Evolutionary conservation across 2,888 invertebrate genomes (phyloP).

Genomic region (Caenorhabditis imperialis): DNA sequence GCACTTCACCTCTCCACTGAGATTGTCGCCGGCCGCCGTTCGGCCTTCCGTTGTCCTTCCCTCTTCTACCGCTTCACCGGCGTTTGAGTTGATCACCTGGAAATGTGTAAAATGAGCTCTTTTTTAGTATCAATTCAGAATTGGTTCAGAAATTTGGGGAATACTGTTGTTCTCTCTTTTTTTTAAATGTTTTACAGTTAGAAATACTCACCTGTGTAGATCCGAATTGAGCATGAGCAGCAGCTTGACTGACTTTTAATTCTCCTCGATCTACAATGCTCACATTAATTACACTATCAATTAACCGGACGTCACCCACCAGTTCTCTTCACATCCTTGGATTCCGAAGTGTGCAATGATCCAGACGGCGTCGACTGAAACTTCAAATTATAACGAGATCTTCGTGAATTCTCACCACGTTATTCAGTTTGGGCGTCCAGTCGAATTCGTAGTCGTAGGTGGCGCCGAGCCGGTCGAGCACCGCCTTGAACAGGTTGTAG

Average conservation of each 20-base stretch:
- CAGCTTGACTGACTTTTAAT: conserved; percentile 53
- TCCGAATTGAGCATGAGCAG: conserved; percentile 69
- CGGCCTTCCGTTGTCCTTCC: conserved; percentile 57
- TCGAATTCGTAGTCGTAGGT: conserved; percentile 78
- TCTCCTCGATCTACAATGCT: conserved; percentile 54
- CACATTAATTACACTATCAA: background rate
- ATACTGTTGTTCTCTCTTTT: too few relatives aligned
- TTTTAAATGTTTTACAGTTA: background rate
- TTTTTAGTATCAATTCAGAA: background rate
- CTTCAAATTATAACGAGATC: too few relatives aligned
- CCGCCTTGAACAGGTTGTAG: conserved; percentile 76
- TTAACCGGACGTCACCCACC: too few relatives aligned
- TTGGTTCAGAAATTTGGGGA: too few relatives aligned
- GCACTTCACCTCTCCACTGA: conserved; percentile 74
- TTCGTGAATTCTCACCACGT: conserved; percentile 73
- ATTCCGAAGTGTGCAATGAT: conserved; percentile 73
- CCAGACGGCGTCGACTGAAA: conserved; percentile 77
- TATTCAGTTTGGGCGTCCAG: conserved; percentile 78
- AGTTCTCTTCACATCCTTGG: conserved; percentile 61
- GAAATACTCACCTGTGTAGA: conserved; percentile 73
- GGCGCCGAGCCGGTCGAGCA: conserved; percentile 72
- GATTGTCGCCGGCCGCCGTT: conserved; percentile 53
- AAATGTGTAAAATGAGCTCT: conserved; percentile 5
- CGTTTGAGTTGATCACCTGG: conserved; percentile 77
- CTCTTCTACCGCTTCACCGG: conserved; percentile 75